Base-by-base conservation (phyloP, 2,797 vertebrate species). In the Telmatherina bonti region DNA sequence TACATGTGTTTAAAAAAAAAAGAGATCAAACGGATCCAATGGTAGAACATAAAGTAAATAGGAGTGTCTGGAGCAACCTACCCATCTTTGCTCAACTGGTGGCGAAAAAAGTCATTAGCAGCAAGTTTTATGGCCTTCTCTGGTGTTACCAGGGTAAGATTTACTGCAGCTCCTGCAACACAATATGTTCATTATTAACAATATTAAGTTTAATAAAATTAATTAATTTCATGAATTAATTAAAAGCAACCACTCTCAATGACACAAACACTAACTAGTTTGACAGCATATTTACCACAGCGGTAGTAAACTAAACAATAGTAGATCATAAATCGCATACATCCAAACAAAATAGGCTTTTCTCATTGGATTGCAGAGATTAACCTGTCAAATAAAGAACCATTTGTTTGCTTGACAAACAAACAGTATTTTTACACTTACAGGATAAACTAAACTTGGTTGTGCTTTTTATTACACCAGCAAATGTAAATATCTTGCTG, bases 51-150 rank as follows among this genome's bases (percentile, higher is more conserved):
- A 16, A 27, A 35, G 7, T 16, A 36, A 7, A 11, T 2, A 45
- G 8, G 5, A 38, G 22, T 64, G 24, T 35, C n/a, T 62, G 22
- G 7, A 4, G 7, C 10, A 13, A 88, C 93, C 81, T 78, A 96
- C 95, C 94, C 91, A 38, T 95, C 93, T 90, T 88, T 94, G 87
- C 93, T 89, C 73, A 96, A 64, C 45, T 85, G 92, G 67, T 94
- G 91, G 62, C 95, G 94, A 79, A 95, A 96, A 82, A 94, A 95
- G 85, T 96, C 95, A 69, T 96, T 96, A 59, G 94, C 94, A 30
- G 95, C 95, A 0, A 96, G 91, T 88, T 95, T 96, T 84, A 96
- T 95, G 73, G 94, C 95, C 72, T 96, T 96, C 86, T 96, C 95
- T 0, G 95, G 95, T 60, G 94, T 96, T 62, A 96, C 95, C 68